Percentiles rank a stretch among this genome's conserved stretches.
phyloP scores from a whole-genome alignment of 2,113 vertebrate species.

The Maccullochella peelii region DNA sequence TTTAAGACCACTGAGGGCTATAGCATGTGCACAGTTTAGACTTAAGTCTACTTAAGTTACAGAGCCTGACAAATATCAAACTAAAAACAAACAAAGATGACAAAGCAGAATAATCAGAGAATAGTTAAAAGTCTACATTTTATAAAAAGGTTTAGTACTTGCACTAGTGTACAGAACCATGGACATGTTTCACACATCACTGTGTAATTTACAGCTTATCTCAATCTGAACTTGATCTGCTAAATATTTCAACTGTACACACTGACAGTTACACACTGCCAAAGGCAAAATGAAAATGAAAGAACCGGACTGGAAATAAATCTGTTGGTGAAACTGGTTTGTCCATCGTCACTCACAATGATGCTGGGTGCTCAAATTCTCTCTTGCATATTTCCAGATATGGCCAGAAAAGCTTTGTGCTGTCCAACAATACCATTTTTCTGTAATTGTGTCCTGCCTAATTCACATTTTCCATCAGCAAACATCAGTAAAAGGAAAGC shows the following conservation, averaged over 20 bases:
- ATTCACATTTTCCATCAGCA: constrained; percentile 18
- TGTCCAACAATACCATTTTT: neutral
- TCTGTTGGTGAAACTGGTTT: neutral
- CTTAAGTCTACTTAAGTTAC: constrained; percentile 2
- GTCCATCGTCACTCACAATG: neutral
- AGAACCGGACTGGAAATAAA: neutral
- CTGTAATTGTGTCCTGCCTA: neutral
- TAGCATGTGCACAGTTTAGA: constrained; percentile 19
- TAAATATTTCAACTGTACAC: neutral
- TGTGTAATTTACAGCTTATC: neutral
- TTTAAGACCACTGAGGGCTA: constrained; percentile 67
- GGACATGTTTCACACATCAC: neutral
- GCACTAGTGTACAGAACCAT: too few relatives aligned
- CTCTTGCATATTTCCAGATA: neutral
- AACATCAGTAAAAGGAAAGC: constrained; percentile 1
- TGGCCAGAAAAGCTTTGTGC: neutral
- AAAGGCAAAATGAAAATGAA: neutral
- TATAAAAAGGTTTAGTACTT: neutral
- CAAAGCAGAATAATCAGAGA: constrained; percentile 36
- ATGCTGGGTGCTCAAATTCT: neutral
- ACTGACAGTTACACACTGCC: neutral
- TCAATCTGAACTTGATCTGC: neutral
- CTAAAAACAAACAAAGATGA: constrained; percentile 20
- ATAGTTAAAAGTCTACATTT: neutral
- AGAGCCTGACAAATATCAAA: neutral